Base-by-base conservation (phyloP, 1,140 invertebrate species). In the Propsilocerus akamusi region DNA sequence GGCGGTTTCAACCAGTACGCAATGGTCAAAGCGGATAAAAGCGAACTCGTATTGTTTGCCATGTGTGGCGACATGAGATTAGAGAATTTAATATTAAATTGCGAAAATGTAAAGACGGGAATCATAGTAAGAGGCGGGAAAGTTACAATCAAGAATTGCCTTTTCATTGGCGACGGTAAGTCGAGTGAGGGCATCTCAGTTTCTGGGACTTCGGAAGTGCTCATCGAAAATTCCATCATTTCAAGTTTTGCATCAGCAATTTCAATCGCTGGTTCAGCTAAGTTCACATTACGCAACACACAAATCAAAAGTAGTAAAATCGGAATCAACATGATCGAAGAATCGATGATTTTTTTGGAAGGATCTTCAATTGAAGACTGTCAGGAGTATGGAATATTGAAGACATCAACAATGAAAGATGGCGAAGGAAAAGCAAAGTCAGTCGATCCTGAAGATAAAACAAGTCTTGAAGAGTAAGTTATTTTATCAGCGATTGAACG, bases 121-220 rank as follows among this genome's bases (percentile, higher is more conserved):
- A 63, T 70, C 48, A 48, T 70, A 4, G 49, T 70, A 22, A 58
- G 66, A 10, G 53, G 53, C 14, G 68, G 69, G 0, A 63, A 59
- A 26, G 51, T 61, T 8, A 56, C 52, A 0, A 46, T 68, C 47
- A 59, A 50, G 24, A 66, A 67, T 49, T 70, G 69, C 50, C 59
- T 56, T 14, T 28, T 71, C 8, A 48, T 62, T 14, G 68, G 68
- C 6, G 56, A 61, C 54, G 56, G 56, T 2, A 56, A 51, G 26
- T 66, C 62, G 0, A 64, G 61, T 23, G 66, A 69, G 48, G 69
- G 60, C 28, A 69, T 71, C 30, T 61, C 67, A 4, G 66, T 68
- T 10, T 54, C 66, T 47, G 57, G 59, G 1, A 57, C 57, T 17
- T 58, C 58, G 5, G 52, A 54, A 25, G 46, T 70, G 2, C 50